phyloP scores from a whole-genome alignment of 2,888 invertebrate genomes.

The Drosophila kanekoi region DNA sequence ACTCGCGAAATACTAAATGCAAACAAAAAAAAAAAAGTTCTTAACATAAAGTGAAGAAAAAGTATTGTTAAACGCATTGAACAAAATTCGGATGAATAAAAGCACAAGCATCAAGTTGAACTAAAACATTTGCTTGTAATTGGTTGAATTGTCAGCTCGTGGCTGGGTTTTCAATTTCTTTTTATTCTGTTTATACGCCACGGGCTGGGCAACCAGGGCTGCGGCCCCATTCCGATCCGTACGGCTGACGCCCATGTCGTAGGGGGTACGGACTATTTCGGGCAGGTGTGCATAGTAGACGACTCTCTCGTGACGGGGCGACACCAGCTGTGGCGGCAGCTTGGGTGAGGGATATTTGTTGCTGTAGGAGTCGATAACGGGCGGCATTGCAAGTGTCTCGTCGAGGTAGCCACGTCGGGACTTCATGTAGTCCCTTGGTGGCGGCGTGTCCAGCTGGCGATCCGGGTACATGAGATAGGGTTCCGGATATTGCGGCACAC shows the following conservation, averaged over 20 bases:
- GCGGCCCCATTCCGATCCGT: conserved; percentile 50
- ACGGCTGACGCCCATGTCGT: conserved; percentile 52
- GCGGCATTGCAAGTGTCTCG: conserved; percentile 39
- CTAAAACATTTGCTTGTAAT: conserved; percentile 44
- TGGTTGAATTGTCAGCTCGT: conserved; percentile 55
- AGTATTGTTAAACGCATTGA: conserved; percentile 6
- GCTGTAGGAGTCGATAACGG: conserved; percentile 65
- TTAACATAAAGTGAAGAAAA: neutral
- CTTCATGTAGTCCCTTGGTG: conserved; percentile 79
- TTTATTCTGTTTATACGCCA: conserved; percentile 52
- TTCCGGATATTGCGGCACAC: conserved; percentile 82
- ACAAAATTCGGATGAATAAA: neutral
- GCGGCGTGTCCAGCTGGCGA: conserved; percentile 83
- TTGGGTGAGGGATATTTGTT: conserved; percentile 55
- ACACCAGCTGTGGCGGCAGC: conserved; percentile 62
- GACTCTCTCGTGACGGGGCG: conserved; percentile 85
- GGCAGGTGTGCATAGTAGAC: conserved; percentile 90
- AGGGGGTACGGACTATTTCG: conserved; percentile 88
- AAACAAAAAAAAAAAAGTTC: neutral
- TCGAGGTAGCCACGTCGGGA: conserved; percentile 76
- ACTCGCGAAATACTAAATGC: too few species aligned
- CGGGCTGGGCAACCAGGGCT: conserved; percentile 14
- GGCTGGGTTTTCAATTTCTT: conserved; percentile 54
- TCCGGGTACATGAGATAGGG: conserved; percentile 84
- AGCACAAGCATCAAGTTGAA: neutral